Base-by-base conservation (phyloP, 2,888 invertebrate genomes). In the Deilephila elpenor region DNA sequence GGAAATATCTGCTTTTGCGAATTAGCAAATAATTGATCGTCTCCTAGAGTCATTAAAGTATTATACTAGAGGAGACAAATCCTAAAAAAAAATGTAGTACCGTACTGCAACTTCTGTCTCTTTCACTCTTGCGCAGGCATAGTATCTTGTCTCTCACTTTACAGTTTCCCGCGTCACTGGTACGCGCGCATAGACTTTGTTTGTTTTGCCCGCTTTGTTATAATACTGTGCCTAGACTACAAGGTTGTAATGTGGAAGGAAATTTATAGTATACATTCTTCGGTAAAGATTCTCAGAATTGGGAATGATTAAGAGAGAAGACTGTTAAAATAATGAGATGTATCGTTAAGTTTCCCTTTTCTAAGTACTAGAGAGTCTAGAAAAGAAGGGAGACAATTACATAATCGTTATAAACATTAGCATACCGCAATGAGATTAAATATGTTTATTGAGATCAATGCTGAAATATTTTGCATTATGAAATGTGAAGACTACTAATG, bases 291-390 rank as follows among this genome's bases (percentile, higher is more conserved):
- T 51, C 67, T 67, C 67, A 67, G 25, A 25, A 25, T 17, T 51
- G 67, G 51, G 67, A 51, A 67, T 51, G 29, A 67, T 67, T 51
- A 67, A 51, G 67, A 67, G 67, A 67, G 67, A 67, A 67, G 67
- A 67, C 67, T 67, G 67, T 67, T 67, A 67, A 51, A 51, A 67
- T 67, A 67, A 25, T 44, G 44, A 67, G 37, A 67, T 67, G 67
- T 67, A 67, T 25, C 51, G 25, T 20, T 67, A 67, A 67, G 67
- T 44, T 51, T 67, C 67, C 51, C 25, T 20, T 64, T 67, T 67
- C 67, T 67, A 67, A 25, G 25, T 32, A 67, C 44, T 44, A 44
- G 44, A 44, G 11, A 44, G 44, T 44, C 44, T 51, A 44, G 44
- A 44, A 67, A 51, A 51, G 51, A 51, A 67, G 17, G 67, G 67